These are phyloP conservation scores for Sceloporus undulatus DNA, from an alignment of 2,113 vertebrate species.

Conservation along the genomic window DNA sequence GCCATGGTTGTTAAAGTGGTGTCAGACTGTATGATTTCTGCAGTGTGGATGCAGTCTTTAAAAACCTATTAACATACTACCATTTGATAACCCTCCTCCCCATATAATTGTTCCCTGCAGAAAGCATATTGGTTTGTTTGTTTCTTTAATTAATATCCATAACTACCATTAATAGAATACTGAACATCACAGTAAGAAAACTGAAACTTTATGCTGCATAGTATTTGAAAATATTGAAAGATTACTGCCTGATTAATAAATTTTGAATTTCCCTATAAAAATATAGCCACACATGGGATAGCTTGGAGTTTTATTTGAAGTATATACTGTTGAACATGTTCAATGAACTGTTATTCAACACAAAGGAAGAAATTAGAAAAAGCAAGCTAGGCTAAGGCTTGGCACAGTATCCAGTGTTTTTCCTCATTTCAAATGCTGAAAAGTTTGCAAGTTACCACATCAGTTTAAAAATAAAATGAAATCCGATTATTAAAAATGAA, in stretches of 20 bases:
- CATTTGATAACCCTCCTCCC: background rate
- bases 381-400: slow-evolving; percentile 68
- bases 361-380: slow-evolving; percentile 12
- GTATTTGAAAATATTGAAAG: slow-evolving; percentile 46
- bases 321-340: slow-evolving; percentile 54
- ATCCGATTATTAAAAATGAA: slow-evolving; percentile 60
- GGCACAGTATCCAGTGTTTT: slow-evolving; percentile 69
- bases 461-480: slow-evolving; percentile 49
- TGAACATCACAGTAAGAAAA: slow-evolving; percentile 48
- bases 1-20: no score
- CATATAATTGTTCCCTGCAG: no score
- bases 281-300: slow-evolving; percentile 40
- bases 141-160: slow-evolving; percentile 51
- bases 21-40: no score
- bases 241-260: slow-evolving; percentile 44
- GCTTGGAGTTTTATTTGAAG: slow-evolving; percentile 52
- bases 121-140: no score
- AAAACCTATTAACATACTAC: background rate
- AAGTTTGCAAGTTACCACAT: slow-evolving; percentile 79
- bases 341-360: slow-evolving; percentile 51
- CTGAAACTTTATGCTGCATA: slow-evolving; percentile 41
- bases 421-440: slow-evolving; percentile 70
- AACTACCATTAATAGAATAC: slow-evolving; percentile 56
- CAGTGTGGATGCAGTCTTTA: no score
- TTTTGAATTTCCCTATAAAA: slow-evolving; percentile 55